A percentile compares a stretch with the other conserved stretches of the same genome.
Conservation (phyloP, 2,797 vertebrate genomes). For the Phalanger gymnotis region DNA sequence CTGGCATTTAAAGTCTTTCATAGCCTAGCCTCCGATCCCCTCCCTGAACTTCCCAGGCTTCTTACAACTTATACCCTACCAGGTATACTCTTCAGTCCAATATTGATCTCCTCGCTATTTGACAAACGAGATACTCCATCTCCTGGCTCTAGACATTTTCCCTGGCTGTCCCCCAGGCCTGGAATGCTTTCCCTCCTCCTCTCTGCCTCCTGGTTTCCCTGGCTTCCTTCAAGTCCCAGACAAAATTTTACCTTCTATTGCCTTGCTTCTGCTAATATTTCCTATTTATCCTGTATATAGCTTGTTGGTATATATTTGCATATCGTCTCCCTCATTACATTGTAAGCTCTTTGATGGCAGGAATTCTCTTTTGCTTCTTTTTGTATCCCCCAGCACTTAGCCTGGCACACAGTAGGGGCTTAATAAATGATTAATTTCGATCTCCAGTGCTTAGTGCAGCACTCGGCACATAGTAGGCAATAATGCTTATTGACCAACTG, state of each 20-base stretch:
- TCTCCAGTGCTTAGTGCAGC: too few relatives aligned
- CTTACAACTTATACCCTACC: background rate
- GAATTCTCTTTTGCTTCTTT: background rate
- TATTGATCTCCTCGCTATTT: background rate
- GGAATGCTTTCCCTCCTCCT: background rate
- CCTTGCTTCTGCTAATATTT: background rate
- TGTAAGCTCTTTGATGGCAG: background rate
- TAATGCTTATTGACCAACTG: background rate
- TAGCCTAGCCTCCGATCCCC: background rate
- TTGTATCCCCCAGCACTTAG: background rate
- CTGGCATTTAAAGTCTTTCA: background rate
- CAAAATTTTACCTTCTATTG: background rate
- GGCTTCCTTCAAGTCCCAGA: background rate
- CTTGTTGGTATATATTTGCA: background rate
- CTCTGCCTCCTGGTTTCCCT: background rate
- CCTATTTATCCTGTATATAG: background rate
- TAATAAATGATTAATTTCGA: background rate
- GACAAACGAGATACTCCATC: background rate
- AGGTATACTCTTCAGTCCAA: background rate
- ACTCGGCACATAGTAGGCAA: background rate
- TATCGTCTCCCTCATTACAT: background rate
- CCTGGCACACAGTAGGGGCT: background rate
- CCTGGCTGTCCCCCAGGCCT: background rate
- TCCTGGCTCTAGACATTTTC: background rate
- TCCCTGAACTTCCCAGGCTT: background rate